Base-by-base conservation (phyloP, 2,113 vertebrate species). In the Speoplatyrhinus poulsoni region DNA sequence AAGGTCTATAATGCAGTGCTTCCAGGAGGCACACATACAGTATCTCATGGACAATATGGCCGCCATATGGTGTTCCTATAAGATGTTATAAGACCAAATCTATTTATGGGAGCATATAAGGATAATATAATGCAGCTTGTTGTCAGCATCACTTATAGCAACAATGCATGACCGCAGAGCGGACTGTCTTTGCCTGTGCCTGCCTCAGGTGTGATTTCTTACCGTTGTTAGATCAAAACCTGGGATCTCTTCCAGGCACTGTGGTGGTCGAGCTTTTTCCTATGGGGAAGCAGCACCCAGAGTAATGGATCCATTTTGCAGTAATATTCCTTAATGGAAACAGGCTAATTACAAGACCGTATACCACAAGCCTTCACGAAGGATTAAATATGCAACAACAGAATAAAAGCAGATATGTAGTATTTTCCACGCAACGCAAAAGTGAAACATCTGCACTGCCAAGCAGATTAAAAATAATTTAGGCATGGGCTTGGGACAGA, bases 301-400 rank as follows among this genome's bases (percentile, higher is more conserved):
- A 88, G 88, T 80, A 88, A 84, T 87, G 87, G 83, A 82, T 85
- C 84, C 79, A 84, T 85, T 87, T 85, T 87, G 83, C 78, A 80
- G 80, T 85, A 85, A 87, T 88, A 89, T 90, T 88, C 77, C 87
- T 89, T 89, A 90, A 91, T 91, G 87, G 86, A 89, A 91, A 89
- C 82, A 85, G 81, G 71, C 85, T 88, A 90, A 91, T 91, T 90
- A 88, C 83, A 82, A 85, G 77, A 63, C 26, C 82, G 83, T 85
- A 89, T 87, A 86, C 81, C 76, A 85, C 85, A 80, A 85, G 68
- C 84, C 80, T 85, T 91, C 88, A 87, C 78, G 82, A 91, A 79
- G 69, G 76, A 91, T 92, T 90, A 90, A 79, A 81, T 82, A 79
- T 76, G 86, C 81, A 87, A 82, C 70, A 67, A 77, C 55, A 58